Conservation (phyloP, 2,797 vertebrate species). For the Paramormyrops hopkinsi region DNA sequence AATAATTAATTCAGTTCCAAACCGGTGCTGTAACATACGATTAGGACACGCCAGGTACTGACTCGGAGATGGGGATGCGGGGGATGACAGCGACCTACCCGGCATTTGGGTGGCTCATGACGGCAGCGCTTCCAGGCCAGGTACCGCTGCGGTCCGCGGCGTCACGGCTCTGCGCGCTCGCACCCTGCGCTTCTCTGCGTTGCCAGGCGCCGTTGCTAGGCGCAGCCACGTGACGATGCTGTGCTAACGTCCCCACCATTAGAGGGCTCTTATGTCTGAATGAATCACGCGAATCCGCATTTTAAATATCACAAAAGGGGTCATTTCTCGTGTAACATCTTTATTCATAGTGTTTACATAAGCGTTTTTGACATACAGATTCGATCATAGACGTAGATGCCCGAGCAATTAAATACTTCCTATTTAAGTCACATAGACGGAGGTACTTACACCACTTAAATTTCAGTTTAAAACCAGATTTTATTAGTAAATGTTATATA, state of each 20-base stretch:
- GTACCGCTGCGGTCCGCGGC: neutral
- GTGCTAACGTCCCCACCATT: constrained; percentile 31
- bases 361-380: neutral
- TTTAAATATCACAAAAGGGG: neutral
- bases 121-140: constrained; percentile 23
- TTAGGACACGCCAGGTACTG: neutral
- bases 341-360: neutral
- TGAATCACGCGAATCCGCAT: neutral
- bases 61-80: neutral
- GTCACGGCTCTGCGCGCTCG: neutral
- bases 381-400: neutral
- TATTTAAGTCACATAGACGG: neutral
- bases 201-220: constrained; percentile 70
- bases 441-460: neutral
- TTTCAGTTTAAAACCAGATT: neutral
- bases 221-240: constrained; percentile 62
- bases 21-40: neutral
- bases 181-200: constrained; percentile 25
- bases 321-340: neutral
- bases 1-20: neutral
- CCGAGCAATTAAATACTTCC: neutral
- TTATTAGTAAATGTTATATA: neutral
- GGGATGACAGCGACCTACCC: constrained; percentile 63
- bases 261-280: neutral
- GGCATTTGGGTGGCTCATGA: constrained; percentile 70